These are phyloP conservation scores for Sciurus carolinensis DNA, from an alignment of 2,797 vertebrate genomes.

Conservation along the genomic window DNA sequence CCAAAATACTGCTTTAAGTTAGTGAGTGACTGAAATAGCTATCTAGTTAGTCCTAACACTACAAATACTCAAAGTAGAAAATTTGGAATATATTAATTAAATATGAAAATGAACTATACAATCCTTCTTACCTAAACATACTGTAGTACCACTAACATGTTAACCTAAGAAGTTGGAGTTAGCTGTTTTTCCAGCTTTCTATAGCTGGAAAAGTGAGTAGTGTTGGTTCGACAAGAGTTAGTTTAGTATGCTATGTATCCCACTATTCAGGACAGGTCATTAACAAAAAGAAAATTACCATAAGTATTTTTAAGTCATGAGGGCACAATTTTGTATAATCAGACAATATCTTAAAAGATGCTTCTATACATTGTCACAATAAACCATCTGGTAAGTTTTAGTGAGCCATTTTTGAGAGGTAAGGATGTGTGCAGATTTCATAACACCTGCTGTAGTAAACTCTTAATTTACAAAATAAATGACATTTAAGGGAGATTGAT, in stretches of 20 bases:
- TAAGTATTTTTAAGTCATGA: slow-evolving; percentile 46
- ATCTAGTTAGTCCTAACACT: not conserved
- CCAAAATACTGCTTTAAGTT: slow-evolving; percentile 45
- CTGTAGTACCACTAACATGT: slow-evolving; percentile 16
- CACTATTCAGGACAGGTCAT: not conserved
- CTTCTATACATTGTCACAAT: slow-evolving; percentile 26
- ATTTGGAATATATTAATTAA: slow-evolving; percentile 50
- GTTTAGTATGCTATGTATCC: not conserved
- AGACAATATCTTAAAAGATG: slow-evolving; percentile 48
- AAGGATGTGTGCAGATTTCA: slow-evolving; percentile 37
- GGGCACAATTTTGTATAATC: slow-evolving; percentile 28
- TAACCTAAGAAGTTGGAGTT: not conserved
- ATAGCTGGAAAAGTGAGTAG: not conserved
- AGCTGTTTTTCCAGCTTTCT: not conserved
- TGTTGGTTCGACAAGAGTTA: not conserved
- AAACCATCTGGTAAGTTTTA: slow-evolving; percentile 56
- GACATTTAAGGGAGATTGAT: slow-evolving; percentile 57
- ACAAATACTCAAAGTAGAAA: not conserved
- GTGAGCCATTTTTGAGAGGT: slow-evolving; percentile 41
- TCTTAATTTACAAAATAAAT: slow-evolving; percentile 56
- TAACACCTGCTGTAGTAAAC: slow-evolving; percentile 51
- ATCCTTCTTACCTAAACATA: not conserved
- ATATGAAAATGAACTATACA: slow-evolving; percentile 7
- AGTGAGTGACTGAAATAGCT: not conserved
- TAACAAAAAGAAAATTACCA: not conserved